These are phyloP conservation scores for Tinamus guttatus DNA, from an alignment of 2,113 vertebrate genomes.

Conservation along the genomic window DNA sequence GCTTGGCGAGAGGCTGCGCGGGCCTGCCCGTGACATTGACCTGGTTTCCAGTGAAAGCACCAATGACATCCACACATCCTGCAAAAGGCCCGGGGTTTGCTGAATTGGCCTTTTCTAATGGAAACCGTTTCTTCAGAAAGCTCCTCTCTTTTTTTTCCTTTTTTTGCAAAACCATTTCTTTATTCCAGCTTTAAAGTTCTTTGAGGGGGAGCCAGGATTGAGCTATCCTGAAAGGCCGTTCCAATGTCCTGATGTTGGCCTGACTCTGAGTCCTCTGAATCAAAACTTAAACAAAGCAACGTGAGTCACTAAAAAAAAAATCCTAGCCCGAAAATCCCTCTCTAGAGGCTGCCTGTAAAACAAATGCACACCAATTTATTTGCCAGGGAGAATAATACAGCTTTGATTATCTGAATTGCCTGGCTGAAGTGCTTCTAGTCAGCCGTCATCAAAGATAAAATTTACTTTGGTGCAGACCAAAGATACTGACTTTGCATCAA, in stretches of 20 bases:
- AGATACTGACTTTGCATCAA: not conserved
- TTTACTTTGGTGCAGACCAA: conserved; percentile 11
- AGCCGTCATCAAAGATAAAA: not conserved
- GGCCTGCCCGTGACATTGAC: conserved; percentile 46
- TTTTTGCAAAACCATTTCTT: conserved; percentile 27
- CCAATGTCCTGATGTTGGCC: not conserved
- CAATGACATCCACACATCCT: conserved; percentile 46
- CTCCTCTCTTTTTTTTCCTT: not conserved
- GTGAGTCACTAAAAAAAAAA: conserved; percentile 25
- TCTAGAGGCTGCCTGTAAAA: not conserved
- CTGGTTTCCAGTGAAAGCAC: conserved; percentile 61
- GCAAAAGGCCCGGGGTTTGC: not conserved
- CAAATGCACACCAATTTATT: not conserved
- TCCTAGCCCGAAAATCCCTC: conserved; percentile 6
- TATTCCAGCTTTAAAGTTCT: conserved; percentile 24
- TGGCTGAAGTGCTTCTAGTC: conserved; percentile 2
- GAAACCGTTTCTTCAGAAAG: conserved; percentile 39
- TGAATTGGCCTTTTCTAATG: conserved; percentile 35
- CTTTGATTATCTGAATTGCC: not conserved
- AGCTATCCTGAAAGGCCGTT: conserved; percentile 36
- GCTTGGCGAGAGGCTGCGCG: not conserved
- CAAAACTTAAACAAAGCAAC: conserved; percentile 17
- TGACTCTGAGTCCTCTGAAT: conserved; percentile 14
- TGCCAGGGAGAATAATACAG: conserved; percentile 42
- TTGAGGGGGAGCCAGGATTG: conserved; percentile 55